phyloP scores from a whole-genome alignment of 2,113 vertebrate genomes.

The Cheilinus undulatus region DNA sequence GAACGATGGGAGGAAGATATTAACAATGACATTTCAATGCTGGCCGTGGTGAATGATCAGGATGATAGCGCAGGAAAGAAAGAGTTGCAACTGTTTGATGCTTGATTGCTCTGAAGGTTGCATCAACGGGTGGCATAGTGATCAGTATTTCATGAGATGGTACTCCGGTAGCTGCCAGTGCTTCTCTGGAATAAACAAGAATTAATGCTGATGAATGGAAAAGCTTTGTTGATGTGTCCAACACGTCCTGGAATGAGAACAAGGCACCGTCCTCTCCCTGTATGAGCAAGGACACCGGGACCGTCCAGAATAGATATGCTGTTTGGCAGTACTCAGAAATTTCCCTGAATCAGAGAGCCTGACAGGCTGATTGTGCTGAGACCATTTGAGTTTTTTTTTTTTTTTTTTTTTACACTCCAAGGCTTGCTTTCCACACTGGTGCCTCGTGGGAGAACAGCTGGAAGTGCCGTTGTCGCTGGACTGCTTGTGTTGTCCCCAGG shows the following conservation, averaged over 20 bases:
- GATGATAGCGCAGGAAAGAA: background rate
- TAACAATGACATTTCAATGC: slow-evolving; percentile 41
- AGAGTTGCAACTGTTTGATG: slow-evolving; percentile 34
- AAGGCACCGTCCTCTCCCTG: slow-evolving; percentile 37
- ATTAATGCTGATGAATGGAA: slow-evolving; percentile 34
- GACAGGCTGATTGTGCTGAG: slow-evolving; percentile 26
- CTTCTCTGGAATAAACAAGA: slow-evolving; percentile 14
- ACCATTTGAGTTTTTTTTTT: slow-evolving; percentile 25
- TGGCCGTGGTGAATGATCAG: slow-evolving; percentile 11
- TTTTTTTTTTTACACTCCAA: slow-evolving; percentile 9
- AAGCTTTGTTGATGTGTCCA: slow-evolving; percentile 52
- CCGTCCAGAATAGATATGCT: background rate
- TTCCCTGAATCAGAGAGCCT: slow-evolving; percentile 21
- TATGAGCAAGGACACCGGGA: slow-evolving; percentile 21
- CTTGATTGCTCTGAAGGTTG: slow-evolving; percentile 51
- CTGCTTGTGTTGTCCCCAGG: slow-evolving; percentile 31
- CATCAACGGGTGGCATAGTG: slow-evolving; percentile 43
- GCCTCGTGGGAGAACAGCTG: slow-evolving; percentile 70
- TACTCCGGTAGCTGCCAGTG: slow-evolving; percentile 39
- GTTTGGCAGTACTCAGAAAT: slow-evolving; percentile 21
- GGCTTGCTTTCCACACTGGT: slow-evolving; percentile 19
- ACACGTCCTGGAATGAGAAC: slow-evolving; percentile 55
- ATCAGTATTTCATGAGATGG: slow-evolving; percentile 53
- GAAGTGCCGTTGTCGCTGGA: slow-evolving; percentile 47
- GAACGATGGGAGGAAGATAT: slow-evolving; percentile 30